Base-by-base conservation (phyloP, 2,113 vertebrate species). In the Stigmatopora argus region DNA sequence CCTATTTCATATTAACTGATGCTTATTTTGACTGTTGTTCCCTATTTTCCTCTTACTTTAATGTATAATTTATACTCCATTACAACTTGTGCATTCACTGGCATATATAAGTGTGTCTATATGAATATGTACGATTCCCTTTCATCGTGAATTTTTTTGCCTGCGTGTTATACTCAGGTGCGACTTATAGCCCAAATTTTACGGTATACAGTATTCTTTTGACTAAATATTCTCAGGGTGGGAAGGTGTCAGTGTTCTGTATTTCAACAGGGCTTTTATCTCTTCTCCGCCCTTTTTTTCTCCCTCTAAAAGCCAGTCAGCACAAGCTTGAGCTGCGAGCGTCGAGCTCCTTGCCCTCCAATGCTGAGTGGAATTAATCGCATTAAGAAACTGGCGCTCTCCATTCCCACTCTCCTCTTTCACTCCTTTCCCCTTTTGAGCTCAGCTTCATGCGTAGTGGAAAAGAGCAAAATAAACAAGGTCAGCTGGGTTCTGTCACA, bases 351-450 rank as follows among this genome's bases (percentile, higher is more conserved):
- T 64, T 47, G 70, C 67, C 75, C 78, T 66, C 60, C 65, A 61
- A 80, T 77, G 79, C 72, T 63, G 65, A 75, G 71, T 70, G 65
- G 19, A 64, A 57, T 73, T 75, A 82, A 81, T 79, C 57, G 65
- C 72, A 86, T 83, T 17, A 66, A 65, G 26, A 63, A 78, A 73
- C 34, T 49, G 67, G 66, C 7, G 38, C 78, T 81, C 41, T 61
- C 41, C 35, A 19, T 61, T 44, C 41, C 35, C 31, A 18, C 7
- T 45, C n/a, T 55, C 52, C 12, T 53, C 11, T 53, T 35, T 44
- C 18, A 13, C 18, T 41, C 35, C 23, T 11, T 83, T 72, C 41
- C 57, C 73, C 61, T 19, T 55, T 73, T 80, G 70, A 78, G 60
- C 65, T 65, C 61, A 64, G 77, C 66, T 78, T 68, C 65, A 77